Percentiles rank a stretch among this genome's conserved stretches.
Evolutionary conservation across 2,797 vertebrate genomes (phyloP).

Genomic region (Lacerta viridis): DNA sequence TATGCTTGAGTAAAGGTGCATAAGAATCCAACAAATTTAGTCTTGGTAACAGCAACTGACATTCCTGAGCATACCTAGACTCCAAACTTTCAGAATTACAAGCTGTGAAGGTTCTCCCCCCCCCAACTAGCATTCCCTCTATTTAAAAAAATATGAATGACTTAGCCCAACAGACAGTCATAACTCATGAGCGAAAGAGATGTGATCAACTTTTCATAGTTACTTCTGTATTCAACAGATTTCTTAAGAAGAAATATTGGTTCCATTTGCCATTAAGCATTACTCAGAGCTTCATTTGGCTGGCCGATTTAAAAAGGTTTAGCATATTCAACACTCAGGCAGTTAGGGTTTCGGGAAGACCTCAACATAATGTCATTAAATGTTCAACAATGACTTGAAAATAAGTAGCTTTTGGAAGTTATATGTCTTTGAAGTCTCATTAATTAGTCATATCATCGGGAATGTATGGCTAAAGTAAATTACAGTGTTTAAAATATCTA

Average conservation of each 20-base stretch:
- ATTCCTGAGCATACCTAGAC: slow-evolving; percentile 55
- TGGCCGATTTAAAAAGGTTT: slow-evolving; percentile 74
- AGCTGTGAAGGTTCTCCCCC: slow-evolving; percentile 21
- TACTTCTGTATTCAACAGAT: slow-evolving; percentile 76
- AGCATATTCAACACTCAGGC: slow-evolving; percentile 74
- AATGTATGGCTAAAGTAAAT: slow-evolving; percentile 89
- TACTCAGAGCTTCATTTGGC: slow-evolving; percentile 67
- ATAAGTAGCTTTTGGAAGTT: slow-evolving; percentile 86
- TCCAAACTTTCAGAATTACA: slow-evolving; percentile 38
- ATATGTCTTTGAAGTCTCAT: slow-evolving; percentile 86
- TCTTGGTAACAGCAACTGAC: slow-evolving; percentile 20
- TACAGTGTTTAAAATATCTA: slow-evolving; percentile 88
- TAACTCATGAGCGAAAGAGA: slow-evolving; percentile 45
- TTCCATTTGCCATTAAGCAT: slow-evolving; percentile 71
- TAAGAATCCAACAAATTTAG: not conserved
- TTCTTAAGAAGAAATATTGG: slow-evolving; percentile 70
- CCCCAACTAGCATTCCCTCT: slow-evolving; percentile 28
- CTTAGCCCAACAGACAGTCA: slow-evolving; percentile 51
- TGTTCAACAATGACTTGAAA: slow-evolving; percentile 84
- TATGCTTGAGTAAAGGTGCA: not conserved
- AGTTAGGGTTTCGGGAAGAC: slow-evolving; percentile 74
- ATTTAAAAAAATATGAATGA: slow-evolving; percentile 17
- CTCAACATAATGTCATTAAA: slow-evolving; percentile 82
- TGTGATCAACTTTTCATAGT: slow-evolving; percentile 54
- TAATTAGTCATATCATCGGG: slow-evolving; percentile 86